Evolutionary conservation across 2,113 vertebrate species (phyloP), one percentile per base, ranked within the genome.

Genomic region (Bothrops jararaca): DNA sequence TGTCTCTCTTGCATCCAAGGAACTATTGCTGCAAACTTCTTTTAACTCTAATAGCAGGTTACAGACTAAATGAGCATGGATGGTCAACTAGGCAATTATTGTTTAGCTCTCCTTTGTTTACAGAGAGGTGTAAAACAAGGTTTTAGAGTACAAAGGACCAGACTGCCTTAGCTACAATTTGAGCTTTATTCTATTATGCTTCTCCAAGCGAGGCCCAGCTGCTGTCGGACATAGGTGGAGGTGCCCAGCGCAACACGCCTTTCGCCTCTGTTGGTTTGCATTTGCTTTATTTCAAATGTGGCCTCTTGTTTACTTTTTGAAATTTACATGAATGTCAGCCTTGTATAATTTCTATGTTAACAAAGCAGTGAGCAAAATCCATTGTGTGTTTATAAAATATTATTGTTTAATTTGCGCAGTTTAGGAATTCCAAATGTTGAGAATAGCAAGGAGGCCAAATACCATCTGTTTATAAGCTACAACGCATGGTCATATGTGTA

Each of bases 351-450:
- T 98, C 97, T 97, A 97, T 98, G 98, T 98, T 98, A 98, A 98
- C 98, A 98, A 98, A 98, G 98, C 98, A 98, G 98, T 97, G 98
- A 98, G 98, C 98, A 97, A 98, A 98, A 98, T 98, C 98, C 98
- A 97, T 98, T 98, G 97, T 98, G 98, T 98, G 98, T 98, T 98
- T 98, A 98, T 98, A 98, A 98, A 98, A 98, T 98, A 98, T 98
- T 98, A 98, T 98, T 98, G 98, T 98, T 98, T 98, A 98, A 98
- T 98, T 98, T 97, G 97, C 97, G 98, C 98, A 98, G 98, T 98
- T 98, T 98, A 98, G 98, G 98, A 98, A 98, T 98, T 98, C 98
- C 98, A 98, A 98, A 98, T 98, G 98, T 98, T 98, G 98, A 98
- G 98, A 98, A 98, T 98, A 98, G 98, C 98, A 98, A 98, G 97